phyloP scores from a whole-genome alignment of 2,113 vertebrate species.

The Corythaeola cristata region DNA sequence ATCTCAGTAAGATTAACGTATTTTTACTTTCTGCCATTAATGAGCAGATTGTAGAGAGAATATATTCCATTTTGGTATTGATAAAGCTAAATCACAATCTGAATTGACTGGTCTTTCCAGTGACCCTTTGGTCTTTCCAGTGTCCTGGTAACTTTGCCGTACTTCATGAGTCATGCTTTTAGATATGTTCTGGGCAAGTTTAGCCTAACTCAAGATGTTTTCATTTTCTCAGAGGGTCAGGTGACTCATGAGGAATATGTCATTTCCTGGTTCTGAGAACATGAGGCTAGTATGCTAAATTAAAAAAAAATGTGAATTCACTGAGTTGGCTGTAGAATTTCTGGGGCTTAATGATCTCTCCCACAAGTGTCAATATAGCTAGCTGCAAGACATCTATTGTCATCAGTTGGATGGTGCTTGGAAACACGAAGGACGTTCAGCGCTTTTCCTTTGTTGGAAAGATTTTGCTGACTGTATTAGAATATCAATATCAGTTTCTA shows the following conservation, averaged over 20 bases:
- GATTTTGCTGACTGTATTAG: background rate
- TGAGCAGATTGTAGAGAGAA: background rate
- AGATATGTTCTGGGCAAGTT: background rate
- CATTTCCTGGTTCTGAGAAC: background rate
- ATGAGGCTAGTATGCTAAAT: background rate
- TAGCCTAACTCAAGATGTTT: background rate
- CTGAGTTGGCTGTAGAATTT: background rate
- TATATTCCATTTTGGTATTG: background rate
- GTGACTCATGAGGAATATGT: background rate
- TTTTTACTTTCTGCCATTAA: background rate
- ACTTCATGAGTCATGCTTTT: background rate
- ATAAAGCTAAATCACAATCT: background rate
- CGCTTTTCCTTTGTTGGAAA: background rate
- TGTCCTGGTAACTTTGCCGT: background rate
- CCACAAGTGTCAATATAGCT: background rate
- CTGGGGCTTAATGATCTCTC: background rate
- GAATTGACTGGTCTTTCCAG: background rate
- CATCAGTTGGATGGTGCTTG: background rate
- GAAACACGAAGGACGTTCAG: background rate
- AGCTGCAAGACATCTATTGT: background rate
- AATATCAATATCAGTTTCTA: background rate
- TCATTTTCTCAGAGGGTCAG: background rate
- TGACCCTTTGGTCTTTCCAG: background rate
- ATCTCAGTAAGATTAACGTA: background rate
- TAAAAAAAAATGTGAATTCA: background rate